Conservation (phyloP, 2,888 invertebrate species). For the Yponomeuta malinellus region DNA sequence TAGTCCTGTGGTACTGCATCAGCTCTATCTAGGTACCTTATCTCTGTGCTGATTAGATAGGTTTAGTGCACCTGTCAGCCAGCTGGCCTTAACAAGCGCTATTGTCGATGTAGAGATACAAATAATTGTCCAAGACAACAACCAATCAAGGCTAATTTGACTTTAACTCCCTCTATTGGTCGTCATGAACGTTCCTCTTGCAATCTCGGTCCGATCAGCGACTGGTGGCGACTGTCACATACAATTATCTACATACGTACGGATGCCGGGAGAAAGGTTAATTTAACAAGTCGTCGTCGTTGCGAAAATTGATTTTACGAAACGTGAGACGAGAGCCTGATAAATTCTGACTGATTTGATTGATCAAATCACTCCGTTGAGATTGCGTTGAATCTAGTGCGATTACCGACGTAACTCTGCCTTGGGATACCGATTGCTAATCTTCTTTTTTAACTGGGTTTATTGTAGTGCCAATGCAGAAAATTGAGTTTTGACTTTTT, state of each 20-base stretch:
- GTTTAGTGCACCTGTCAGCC: slow-evolving; percentile 43
- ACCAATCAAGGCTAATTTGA: slow-evolving; percentile 11
- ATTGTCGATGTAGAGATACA: slow-evolving; percentile 34
- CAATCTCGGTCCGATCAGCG: not conserved
- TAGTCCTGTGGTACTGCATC: slow-evolving; percentile 13
- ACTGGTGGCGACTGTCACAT: not conserved
- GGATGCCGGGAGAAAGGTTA: not conserved
- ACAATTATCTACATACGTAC: not conserved
- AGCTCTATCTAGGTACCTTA: slow-evolving; percentile 32
- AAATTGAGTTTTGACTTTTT: too few relatives aligned
- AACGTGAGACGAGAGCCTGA: not conserved
- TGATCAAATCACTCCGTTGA: not conserved
- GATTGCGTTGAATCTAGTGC: not conserved
- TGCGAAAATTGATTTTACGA: not conserved
- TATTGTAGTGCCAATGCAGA: too few relatives aligned
- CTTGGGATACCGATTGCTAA: too few relatives aligned
- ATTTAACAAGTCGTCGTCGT: not conserved
- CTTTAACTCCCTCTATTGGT: slow-evolving; percentile 9
- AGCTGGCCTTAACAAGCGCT: slow-evolving; percentile 42
- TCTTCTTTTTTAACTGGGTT: too few relatives aligned
- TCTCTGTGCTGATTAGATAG: slow-evolving; percentile 48
- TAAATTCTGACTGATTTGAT: not conserved
- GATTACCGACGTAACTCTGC: not conserved
- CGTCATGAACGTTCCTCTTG: slow-evolving; percentile 9
- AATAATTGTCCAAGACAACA: slow-evolving; percentile 1